These are phyloP conservation scores for Brenthis daphne DNA, from an alignment of 2,888 invertebrate genomes.

Conservation along the genomic window DNA sequence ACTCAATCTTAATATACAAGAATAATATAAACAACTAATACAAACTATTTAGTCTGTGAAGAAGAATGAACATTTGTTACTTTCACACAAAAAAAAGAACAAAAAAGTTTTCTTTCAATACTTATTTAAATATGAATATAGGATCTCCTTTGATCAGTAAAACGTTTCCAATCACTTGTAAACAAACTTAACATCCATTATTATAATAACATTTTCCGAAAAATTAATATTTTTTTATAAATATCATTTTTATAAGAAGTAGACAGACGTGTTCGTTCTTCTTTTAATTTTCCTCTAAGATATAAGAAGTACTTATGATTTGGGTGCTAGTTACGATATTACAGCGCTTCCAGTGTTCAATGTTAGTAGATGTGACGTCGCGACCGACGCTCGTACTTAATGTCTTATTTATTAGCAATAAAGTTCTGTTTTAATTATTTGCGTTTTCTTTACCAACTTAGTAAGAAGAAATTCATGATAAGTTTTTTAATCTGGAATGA, in stretches of 20 bases:
- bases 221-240: neutral
- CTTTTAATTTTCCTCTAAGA: slow-evolving; percentile 8
- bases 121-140: too few relatives aligned
- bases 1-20: neutral
- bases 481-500: too few relatives aligned
- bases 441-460: slow-evolving; percentile 19
- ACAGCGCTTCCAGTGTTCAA: slow-evolving; percentile 49
- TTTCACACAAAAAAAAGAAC: too few relatives aligned
- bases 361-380: slow-evolving; percentile 35
- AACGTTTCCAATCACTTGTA: too few relatives aligned
- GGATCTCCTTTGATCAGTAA: too few relatives aligned
- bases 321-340: slow-evolving; percentile 64
- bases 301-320: slow-evolving; percentile 52
- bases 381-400: slow-evolving; percentile 65
- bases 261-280: neutral
- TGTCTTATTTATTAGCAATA: slow-evolving; percentile 69
- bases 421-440: slow-evolving; percentile 57
- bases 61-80: slow-evolving; percentile 3
- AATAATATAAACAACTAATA: neutral
- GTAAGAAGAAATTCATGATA: too few relatives aligned
- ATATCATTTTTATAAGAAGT: too few relatives aligned
- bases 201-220: too few relatives aligned
- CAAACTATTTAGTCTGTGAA: neutral
- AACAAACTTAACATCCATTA: too few relatives aligned
- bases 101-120: too few relatives aligned